Base-by-base conservation (phyloP, 1,140 invertebrate genomes). In the Vanessa atalanta region DNA sequence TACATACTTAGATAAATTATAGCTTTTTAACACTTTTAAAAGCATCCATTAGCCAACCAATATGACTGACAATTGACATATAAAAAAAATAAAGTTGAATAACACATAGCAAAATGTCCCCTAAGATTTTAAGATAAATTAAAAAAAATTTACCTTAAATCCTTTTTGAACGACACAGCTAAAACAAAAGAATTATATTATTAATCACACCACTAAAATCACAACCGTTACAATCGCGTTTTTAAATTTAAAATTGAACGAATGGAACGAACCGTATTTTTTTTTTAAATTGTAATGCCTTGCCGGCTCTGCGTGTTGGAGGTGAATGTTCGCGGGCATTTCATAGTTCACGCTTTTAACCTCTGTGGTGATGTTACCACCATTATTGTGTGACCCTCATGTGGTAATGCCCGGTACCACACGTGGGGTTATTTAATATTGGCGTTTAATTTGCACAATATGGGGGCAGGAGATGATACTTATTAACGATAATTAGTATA, bases 271-370 rank as follows among this genome's bases (percentile, higher is more conserved):
- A 61, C 57, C 57, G 57, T 12, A 43, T 57, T 57, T 57, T 57
- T n/a, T 61, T 61, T 61, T n/a, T 26, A 60, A 60, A 26, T 13
- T 60, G 12, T 11, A 61, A 61, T 61, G 57, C 57, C 74, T 57
- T 61, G 72, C 69, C 77, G 74, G 71, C 73, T 78, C 75, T 75
- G 73, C 68, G 76, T 70, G 71, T 70, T 73, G 78, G 53, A 77
- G 70, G 81, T 80, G 85, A 91, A 83, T 91, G 89, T 81, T 79
- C 86, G 84, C 84, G 85, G 81, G 88, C 80, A 78, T 82, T 79
- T 80, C 85, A 86, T 83, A 88, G 77, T 79, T 76, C 85, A 88
- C 87, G 88, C 85, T 87, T 89, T 82, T 89, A 89, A 89, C 84
- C 83, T 84, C 82, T 83, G 80, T 76, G 69, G 76, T 80, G 78